These are phyloP conservation scores for Lacanobia wlatinum DNA, from an alignment of 2,888 invertebrate species.

Conservation along the genomic window DNA sequence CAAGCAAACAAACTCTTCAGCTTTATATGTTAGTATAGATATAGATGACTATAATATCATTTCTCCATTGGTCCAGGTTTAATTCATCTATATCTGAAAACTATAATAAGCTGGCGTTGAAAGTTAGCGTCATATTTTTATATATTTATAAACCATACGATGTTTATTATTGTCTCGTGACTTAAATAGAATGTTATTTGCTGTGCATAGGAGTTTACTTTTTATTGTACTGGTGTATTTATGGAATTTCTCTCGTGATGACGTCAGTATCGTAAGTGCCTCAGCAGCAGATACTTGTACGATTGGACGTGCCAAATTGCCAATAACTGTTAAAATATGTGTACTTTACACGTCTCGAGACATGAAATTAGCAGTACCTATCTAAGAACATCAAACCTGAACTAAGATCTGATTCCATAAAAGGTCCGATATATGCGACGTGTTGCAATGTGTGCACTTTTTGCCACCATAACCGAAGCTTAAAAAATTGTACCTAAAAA, in stretches of 20 bases:
- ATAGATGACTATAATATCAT: not conserved
- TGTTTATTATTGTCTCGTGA: constrained; percentile 9
- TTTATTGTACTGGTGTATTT: constrained; percentile 6
- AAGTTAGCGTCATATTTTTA: not conserved
- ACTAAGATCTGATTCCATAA: not conserved
- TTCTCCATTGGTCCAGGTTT: not conserved
- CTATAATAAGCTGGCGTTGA: not conserved
- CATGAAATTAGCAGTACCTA: not conserved
- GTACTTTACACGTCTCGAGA: not conserved
- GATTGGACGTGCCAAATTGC: constrained; percentile 13
- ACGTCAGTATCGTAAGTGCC: constrained; percentile 7
- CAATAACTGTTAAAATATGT: not conserved
- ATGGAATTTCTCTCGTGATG: constrained; percentile 27
- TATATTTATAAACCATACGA: constrained; percentile 20
- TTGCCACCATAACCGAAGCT: not conserved
- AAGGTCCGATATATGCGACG: not conserved
- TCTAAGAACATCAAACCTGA: not conserved
- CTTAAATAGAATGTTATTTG: constrained; percentile 1
- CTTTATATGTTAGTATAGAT: no score
- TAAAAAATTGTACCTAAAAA: not conserved
- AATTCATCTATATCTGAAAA: not conserved
- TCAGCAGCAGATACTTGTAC: constrained; percentile 1
- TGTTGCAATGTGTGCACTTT: not conserved
- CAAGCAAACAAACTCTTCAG: no score
- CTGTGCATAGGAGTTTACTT: not conserved